Percentiles rank a stretch among this genome's conserved stretches.
These are phyloP conservation scores for Creontiades dilutus DNA, from an alignment of 2,888 invertebrate genomes.

Conservation along the genomic window DNA sequence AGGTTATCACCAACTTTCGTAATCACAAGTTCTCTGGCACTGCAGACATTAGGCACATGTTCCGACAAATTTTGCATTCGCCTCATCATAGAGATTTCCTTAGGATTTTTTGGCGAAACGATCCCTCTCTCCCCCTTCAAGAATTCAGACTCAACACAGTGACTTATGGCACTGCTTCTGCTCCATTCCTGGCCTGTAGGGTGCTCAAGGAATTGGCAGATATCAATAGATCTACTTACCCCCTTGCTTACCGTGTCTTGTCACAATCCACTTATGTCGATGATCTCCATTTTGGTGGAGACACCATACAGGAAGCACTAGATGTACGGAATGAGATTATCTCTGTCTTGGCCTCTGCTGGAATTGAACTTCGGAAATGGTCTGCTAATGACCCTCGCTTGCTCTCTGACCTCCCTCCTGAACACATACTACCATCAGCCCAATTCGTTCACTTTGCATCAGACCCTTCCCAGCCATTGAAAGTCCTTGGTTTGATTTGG, in stretches of 20 bases:
- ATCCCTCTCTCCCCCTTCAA: neutral
- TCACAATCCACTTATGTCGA: neutral
- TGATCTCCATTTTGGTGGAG: slow-evolving; percentile 9
- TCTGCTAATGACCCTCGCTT: neutral
- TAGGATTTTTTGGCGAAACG: neutral
- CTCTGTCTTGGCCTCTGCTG: neutral
- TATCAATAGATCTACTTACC: neutral
- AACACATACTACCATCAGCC: neutral
- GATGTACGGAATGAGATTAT: neutral
- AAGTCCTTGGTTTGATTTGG: neutral
- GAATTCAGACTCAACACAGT: slow-evolving; percentile 1
- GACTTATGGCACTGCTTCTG: slow-evolving; percentile 5
- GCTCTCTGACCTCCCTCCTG: neutral
- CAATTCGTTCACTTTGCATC: neutral
- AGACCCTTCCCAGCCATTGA: neutral
- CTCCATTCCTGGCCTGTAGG: neutral
- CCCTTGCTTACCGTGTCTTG: neutral
- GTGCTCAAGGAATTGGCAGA: neutral
- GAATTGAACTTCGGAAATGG: slow-evolving; percentile 6
- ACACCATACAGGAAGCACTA: neutral
- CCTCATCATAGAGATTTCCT: neutral
- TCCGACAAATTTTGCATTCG: neutral
- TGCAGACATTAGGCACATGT: slow-evolving; percentile 30
- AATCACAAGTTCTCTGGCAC: neutral
- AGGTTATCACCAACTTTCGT: neutral